A percentile compares a stretch with the other conserved stretches of the same genome.
Evolutionary conservation across 1,140 invertebrate genomes (phyloP).

Genomic region (Sogatella furcifera): DNA sequence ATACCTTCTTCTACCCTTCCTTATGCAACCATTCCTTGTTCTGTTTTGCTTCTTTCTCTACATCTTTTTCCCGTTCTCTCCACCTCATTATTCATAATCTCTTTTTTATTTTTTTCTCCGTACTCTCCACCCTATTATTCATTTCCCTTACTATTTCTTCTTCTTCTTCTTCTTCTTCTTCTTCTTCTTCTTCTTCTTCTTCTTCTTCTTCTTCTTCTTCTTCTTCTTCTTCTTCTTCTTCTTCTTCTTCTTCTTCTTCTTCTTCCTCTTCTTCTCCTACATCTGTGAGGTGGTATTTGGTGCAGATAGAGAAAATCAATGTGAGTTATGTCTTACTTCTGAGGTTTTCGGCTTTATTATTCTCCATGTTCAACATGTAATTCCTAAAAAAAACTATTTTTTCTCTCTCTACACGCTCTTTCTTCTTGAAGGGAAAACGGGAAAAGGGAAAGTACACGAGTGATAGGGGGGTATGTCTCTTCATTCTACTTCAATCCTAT

Average conservation of each 20-base stretch:
- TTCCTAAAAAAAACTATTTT: no score
- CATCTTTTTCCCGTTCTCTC: neutral
- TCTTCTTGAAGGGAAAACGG: no score
- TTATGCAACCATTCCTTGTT: neutral
- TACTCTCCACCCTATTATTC: neutral
- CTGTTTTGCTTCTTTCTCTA: neutral
- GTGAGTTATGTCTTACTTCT: no score
- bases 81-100: neutral
- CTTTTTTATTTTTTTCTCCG: neutral
- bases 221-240: neutral
- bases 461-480: no score
- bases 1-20: neutral
- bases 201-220: neutral
- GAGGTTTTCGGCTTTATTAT: no score
- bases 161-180: neutral
- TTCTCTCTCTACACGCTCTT: no score
- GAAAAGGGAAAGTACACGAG: no score
- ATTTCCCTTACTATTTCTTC: neutral
- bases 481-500: no score
- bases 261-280: neutral
- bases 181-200: neutral
- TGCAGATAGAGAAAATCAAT: no score
- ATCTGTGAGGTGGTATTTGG: no score
- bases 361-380: no score
- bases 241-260: neutral